phyloP scores from a whole-genome alignment of 2,797 vertebrate species.

The Acanthurus leucopareius region DNA sequence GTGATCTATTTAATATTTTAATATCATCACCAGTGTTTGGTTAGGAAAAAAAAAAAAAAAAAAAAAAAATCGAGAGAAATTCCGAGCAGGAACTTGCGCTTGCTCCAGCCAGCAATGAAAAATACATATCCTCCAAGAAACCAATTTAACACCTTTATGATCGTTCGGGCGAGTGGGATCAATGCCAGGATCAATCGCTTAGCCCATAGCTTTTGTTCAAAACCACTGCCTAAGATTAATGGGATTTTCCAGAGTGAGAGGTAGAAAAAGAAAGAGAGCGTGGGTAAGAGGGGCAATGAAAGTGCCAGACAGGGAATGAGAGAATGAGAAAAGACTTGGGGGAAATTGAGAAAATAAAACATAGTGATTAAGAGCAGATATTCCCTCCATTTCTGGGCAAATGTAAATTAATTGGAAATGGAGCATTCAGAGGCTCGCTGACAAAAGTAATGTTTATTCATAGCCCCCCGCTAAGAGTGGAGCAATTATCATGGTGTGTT shows the following conservation, averaged over 20 bases:
- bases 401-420: constrained; percentile 85
- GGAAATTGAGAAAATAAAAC: constrained; percentile 82
- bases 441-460: constrained; percentile 86
- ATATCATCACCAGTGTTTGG: constrained; percentile 71
- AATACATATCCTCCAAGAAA: constrained; percentile 87
- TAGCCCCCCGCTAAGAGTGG: constrained; percentile 80
- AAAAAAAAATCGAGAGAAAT: constrained; percentile 36
- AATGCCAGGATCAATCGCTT: constrained; percentile 85
- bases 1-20: constrained; percentile 72
- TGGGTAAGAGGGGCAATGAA: constrained; percentile 66
- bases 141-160: constrained; percentile 87
- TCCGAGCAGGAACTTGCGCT: constrained; percentile 69
- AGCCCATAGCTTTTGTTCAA: constrained; percentile 85
- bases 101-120: constrained; percentile 79
- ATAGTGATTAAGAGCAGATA: constrained; percentile 81
- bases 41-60: constrained; percentile 25
- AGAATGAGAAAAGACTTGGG: constrained; percentile 80
- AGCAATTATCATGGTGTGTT: constrained; percentile 78
- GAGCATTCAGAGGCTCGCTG: constrained; percentile 75
- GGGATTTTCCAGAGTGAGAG: constrained; percentile 79
- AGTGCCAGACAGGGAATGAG: constrained; percentile 76
- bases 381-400: constrained; percentile 74
- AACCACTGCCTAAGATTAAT: constrained; percentile 84
- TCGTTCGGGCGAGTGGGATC: constrained; percentile 84
- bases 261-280: constrained; percentile 59